phyloP scores from a whole-genome alignment of 2,113 vertebrate species.

The Columba janthina region DNA sequence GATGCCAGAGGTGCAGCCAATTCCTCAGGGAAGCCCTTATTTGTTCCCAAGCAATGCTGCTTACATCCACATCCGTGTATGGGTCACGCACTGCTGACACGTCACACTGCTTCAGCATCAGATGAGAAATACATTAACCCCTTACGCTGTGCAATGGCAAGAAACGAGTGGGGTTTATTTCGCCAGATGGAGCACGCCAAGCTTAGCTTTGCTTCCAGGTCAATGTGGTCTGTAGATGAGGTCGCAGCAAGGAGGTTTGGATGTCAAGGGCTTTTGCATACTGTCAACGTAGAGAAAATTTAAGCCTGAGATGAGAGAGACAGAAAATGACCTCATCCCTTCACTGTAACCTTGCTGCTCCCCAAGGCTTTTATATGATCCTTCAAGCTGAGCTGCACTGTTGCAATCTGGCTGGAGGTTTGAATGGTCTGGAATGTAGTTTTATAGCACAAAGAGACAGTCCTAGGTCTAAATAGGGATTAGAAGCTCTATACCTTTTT shows the following conservation, averaged over 20 bases:
- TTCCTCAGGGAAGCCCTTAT: background rate
- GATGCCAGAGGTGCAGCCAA: background rate
- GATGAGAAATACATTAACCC: background rate
- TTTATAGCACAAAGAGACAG: background rate
- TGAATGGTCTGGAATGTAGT: background rate
- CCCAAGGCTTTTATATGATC: conserved; percentile 39
- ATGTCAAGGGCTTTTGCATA: background rate
- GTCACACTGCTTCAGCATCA: background rate
- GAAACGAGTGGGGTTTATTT: rapidly evolving
- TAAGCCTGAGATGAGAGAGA: conserved; percentile 24
- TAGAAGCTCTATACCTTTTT: background rate
- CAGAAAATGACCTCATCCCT: conserved; percentile 46
- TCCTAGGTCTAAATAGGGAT: background rate
- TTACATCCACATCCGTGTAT: rapidly evolving
- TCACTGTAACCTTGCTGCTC: conserved; percentile 29
- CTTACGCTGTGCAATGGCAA: rapidly evolving
- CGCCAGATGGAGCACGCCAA: rapidly evolving
- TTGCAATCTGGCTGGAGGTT: background rate
- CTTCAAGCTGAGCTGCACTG: background rate
- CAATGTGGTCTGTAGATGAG: background rate
- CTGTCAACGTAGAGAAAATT: conserved; percentile 2
- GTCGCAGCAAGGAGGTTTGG: background rate
- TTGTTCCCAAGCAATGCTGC: background rate
- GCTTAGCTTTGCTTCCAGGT: background rate
- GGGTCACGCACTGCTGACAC: background rate